Evolutionary conservation across 53 echinoderm and acorn worm species (phyloP), one percentile per base, ranked within the genome.

Genomic region (Paracentrotus lividus): DNA sequence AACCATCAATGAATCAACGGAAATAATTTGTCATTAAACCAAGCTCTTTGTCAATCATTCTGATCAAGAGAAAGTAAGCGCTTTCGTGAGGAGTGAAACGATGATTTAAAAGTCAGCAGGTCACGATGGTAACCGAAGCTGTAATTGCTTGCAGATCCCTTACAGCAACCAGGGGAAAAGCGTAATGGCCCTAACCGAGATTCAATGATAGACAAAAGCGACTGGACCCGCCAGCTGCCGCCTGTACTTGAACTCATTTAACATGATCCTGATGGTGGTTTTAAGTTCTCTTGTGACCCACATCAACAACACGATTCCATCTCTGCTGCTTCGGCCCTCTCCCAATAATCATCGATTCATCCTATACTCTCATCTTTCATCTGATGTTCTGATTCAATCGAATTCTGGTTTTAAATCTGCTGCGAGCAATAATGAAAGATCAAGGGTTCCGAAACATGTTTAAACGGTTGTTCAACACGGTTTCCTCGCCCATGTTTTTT

Each of bases 381-480:
- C 85, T 85, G 31, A 85, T 85, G 85, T 51, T 85, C 54, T 32
- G n/a, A 85, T 52, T 85, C 52, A 33, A 52, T 85, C 54, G 81
- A 81, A 36, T 43, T 81, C 43, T 12, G 16, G 16, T 47, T 43
- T 51, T 52, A 53, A 32, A 49, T 85, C 53, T 16, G 49, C 51
- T 49, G 85, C 33, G 85, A 85, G 85, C 81, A 53, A 85, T 44
- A 12, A n/a, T n/a, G n/a, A 13, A 44, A 85, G 85, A 85, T 85
- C 85, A 85, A 85, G 85, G 54, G 53, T 53, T 53, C 54, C 54
- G 85, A 53, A 85, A 49, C 43, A 51, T 53, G 49, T 49, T 85
- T 85, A 85, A 85, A 53, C 54, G 51, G 51, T 85, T 85, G 85
- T 85, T 85, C 49, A 52, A 85, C 85, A 85, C n/a, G 85, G 53